These are phyloP conservation scores for Sinotaia quadrata DNA, from an alignment of 2,888 invertebrate species.

Conservation along the genomic window DNA sequence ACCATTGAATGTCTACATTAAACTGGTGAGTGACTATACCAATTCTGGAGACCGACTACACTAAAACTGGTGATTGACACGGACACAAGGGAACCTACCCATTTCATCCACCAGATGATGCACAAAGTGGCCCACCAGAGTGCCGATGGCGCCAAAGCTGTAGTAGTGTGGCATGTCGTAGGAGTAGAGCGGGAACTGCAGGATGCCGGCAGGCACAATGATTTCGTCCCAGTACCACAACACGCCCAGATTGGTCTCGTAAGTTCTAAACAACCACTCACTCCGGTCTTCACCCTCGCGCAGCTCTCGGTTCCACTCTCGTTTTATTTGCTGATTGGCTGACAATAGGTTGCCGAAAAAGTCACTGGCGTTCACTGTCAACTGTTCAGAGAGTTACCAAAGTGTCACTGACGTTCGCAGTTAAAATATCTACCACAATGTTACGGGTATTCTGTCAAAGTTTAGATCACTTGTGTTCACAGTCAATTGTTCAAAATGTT, in stretches of 20 bases:
- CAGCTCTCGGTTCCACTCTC: conserved; percentile 58
- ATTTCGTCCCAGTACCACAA: conserved; percentile 63
- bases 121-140: conserved; percentile 54
- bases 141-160: conserved; percentile 66
- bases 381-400: no score
- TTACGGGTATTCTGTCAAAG: no score
- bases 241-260: conserved; percentile 48
- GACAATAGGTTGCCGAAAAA: conserved; percentile 75
- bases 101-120: conserved; percentile 57
- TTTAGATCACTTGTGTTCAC: no score
- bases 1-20: no score
- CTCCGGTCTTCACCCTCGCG: conserved; percentile 45
- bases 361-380: conserved; percentile 75
- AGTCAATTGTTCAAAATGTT: no score
- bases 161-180: conserved; percentile 55
- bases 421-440: no score
- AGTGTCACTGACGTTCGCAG: no score
- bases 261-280: conserved; percentile 51
- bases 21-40: no score
- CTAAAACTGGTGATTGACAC: not conserved
- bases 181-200: conserved; percentile 65
- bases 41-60: no score
- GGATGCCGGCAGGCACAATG: conserved; percentile 63
- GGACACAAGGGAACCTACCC: conserved; percentile 44
- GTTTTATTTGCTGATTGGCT: conserved; percentile 73